A percentile compares a stretch with the other conserved stretches of the same genome.
phyloP scores from a whole-genome alignment of 2,888 invertebrate genomes.

The Rhorus exstirpatorius region DNA sequence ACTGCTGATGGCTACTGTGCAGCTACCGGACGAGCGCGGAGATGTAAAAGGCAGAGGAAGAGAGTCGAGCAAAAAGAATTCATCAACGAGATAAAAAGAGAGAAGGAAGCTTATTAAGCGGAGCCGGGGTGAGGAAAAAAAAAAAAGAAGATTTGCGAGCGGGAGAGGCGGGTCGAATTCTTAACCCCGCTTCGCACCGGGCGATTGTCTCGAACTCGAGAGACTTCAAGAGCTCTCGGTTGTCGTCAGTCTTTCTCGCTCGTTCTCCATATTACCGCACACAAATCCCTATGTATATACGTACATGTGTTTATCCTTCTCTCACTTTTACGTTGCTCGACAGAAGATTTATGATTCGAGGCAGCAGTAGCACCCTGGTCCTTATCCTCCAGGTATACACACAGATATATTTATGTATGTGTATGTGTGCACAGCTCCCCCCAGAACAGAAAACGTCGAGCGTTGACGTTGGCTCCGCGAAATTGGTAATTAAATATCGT shows the following conservation, averaged over 20 bases:
- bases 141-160: neutral
- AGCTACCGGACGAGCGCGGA: no score
- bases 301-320: slow-evolving; percentile 9
- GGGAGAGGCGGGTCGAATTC: slow-evolving; percentile 59
- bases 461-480: slow-evolving; percentile 75
- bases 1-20: no score
- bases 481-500: slow-evolving; percentile 79
- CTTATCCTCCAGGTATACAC: slow-evolving; percentile 26
- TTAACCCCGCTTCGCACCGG: slow-evolving; percentile 57
- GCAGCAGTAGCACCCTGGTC: slow-evolving; percentile 37
- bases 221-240: slow-evolving; percentile 33
- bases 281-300: slow-evolving; percentile 17
- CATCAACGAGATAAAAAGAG: neutral
- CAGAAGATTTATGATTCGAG: slow-evolving; percentile 75
- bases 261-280: slow-evolving; percentile 53
- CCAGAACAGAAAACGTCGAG: slow-evolving; percentile 13
- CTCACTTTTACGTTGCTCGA: slow-evolving; percentile 69
- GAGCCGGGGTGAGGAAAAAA: slow-evolving; percentile 16
- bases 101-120: slow-evolving; percentile 31
- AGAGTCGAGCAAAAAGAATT: slow-evolving; percentile 34
- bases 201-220: slow-evolving; percentile 54
- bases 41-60: no score
- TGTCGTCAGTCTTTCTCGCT: slow-evolving; percentile 69
- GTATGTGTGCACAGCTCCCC: neutral
- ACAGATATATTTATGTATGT: slow-evolving; percentile 5